These are phyloP conservation scores for Cettia cetti DNA, from an alignment of 2,113 vertebrate species.

Conservation along the genomic window DNA sequence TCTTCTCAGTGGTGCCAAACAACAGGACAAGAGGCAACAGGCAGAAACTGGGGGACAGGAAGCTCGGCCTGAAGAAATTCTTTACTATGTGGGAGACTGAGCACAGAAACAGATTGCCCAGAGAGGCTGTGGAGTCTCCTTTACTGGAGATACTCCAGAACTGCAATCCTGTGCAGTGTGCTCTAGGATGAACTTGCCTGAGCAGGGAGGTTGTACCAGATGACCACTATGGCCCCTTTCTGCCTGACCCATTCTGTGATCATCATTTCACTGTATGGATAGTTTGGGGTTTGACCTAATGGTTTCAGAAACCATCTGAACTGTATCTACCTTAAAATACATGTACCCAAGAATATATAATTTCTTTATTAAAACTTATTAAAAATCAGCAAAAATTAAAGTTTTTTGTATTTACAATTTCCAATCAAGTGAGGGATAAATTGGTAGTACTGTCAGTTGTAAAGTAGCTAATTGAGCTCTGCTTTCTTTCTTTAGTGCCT, in stretches of 20 bases:
- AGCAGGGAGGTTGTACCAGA: background rate
- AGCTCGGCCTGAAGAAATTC: background rate
- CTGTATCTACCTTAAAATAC: background rate
- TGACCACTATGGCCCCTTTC: background rate
- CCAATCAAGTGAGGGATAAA: background rate
- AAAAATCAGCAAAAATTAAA: background rate
- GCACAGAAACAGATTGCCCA: background rate
- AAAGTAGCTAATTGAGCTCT: background rate
- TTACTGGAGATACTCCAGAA: background rate
- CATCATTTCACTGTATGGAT: background rate
- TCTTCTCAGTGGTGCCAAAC: background rate
- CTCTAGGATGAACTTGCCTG: background rate
- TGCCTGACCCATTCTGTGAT: background rate
- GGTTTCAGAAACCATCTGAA: background rate
- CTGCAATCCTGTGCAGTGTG: background rate
- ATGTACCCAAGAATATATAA: background rate
- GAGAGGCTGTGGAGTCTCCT: background rate
- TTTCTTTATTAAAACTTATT: background rate
- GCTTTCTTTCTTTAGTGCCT: background rate
- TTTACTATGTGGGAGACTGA: background rate
- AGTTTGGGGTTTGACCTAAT: background rate
- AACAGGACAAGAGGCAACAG: background rate
- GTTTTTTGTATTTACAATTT: background rate
- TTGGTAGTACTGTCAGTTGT: background rate
- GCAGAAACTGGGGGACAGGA: background rate